Percentiles rank a stretch among this genome's conserved stretches.
phyloP scores from a whole-genome alignment of 2,113 vertebrate genomes.

The Brienomyrus brachyistius region DNA sequence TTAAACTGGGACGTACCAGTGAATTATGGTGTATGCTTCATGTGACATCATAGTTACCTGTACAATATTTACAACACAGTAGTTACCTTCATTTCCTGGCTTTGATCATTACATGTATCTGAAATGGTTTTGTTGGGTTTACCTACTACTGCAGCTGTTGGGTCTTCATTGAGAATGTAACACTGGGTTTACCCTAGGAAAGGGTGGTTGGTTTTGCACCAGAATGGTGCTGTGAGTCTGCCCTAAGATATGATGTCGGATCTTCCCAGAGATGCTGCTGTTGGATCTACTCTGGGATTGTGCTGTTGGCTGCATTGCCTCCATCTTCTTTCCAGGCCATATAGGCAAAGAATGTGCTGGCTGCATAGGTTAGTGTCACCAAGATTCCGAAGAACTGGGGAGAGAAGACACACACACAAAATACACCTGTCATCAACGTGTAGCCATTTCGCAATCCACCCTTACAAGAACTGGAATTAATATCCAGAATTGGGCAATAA shows the following conservation, averaged over 20 bases:
- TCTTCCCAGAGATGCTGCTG: slow-evolving; percentile 46
- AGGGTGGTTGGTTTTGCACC: background rate
- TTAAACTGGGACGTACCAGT: background rate
- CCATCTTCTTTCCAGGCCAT: slow-evolving; percentile 69
- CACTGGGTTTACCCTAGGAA: background rate
- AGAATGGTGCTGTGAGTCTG: background rate
- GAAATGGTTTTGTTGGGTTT: background rate
- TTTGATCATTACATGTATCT: background rate
- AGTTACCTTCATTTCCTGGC: background rate
- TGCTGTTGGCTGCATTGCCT: slow-evolving; percentile 70
- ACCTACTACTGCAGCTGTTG: background rate
- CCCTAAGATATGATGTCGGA: background rate
- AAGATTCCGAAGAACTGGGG: slow-evolving; percentile 77
- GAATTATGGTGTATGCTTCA: background rate
- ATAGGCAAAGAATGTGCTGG: slow-evolving; percentile 77
- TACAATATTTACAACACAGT: background rate
- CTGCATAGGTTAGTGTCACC: slow-evolving; percentile 66
- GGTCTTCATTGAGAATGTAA: background rate
- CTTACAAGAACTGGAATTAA: background rate
- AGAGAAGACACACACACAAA: background rate
- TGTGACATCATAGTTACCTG: background rate
- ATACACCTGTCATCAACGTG: background rate
- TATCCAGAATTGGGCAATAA: background rate
- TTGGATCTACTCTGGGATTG: slow-evolving; percentile 54
- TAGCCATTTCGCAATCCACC: background rate